Evolutionary conservation across 2,888 invertebrate genomes (phyloP), one percentile per base, ranked within the genome.

Genomic region (Orchesella flavescens): DNA sequence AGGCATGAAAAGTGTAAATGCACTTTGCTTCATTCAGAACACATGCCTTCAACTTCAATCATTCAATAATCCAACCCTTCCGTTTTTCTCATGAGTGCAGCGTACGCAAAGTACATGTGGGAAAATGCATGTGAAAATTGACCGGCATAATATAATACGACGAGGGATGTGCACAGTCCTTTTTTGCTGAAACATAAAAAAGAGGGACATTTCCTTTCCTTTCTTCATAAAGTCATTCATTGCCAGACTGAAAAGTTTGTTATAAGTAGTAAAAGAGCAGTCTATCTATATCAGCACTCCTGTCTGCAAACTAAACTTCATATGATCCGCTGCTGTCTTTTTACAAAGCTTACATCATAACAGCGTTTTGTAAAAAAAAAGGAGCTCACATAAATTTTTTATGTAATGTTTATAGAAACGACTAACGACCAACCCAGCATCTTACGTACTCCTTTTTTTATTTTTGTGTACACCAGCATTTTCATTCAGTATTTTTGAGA

Each of bases 211-310:
- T 69, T 69, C 69, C 69, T 69, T 24, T 69, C 53, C 21, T 69
- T 69, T 49, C 53, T 69, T 69, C 13, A 69, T 69, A 21, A 7
- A 69, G 69, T 69, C 69, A 68, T 69, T 69, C 69, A 69, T 69
- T 34, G 34, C 34, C 34, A 34, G 34, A 34, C 34, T 34, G 53
- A 53, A 34, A 34, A 7, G 34, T 34, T 34, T 34, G 34, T 34
- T 34, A 34, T 34, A 34, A 34, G n/a, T 34, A 34, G 34, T 34
- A 34, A 34, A 34, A 34, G 34, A 34, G 34, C 34, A 34, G 34
- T 34, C 34, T 34, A 34, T 34, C 2, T 34, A 2, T 7, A 34
- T 34, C 34, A 4, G 3, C 7, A 34, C 7, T 34, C 2, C 34
- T 7, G 34, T 34, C 7, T 34, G 34, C 34, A 34, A 2, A 34